These are phyloP conservation scores for Rhabdophis nuchalis DNA, from an alignment of 2,797 vertebrate species.

Conservation along the genomic window DNA sequence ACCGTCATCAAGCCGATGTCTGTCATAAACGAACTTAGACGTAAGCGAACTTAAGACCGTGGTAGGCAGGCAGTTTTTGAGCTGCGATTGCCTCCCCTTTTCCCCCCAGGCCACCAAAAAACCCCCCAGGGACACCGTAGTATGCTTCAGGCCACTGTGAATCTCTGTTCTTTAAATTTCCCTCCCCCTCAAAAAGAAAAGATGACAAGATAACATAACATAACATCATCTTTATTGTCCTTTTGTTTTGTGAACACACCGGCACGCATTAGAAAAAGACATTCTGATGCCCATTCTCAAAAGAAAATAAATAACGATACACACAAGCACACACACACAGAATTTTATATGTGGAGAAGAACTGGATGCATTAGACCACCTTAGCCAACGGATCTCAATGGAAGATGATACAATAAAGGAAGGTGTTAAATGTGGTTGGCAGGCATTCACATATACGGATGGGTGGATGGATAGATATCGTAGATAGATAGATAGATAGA, in stretches of 20 bases:
- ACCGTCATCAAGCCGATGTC: conserved; percentile 91
- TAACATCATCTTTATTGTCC: not conserved
- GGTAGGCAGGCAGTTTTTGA: not conserved
- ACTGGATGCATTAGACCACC: too few relatives aligned
- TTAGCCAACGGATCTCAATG: too few relatives aligned
- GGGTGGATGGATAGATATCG: too few relatives aligned
- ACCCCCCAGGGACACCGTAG: not conserved
- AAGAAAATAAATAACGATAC: not conserved
- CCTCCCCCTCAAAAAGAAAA: not conserved
- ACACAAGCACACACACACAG: too few relatives aligned
- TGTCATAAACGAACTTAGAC: conserved; percentile 91
- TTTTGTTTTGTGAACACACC: not conserved
- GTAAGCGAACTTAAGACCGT: conserved; percentile 82
- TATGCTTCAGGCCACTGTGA: not conserved
- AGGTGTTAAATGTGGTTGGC: too few relatives aligned
- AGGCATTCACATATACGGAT: too few relatives aligned
- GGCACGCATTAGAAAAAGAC: not conserved
- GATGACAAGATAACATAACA: not conserved
- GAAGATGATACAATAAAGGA: too few relatives aligned
- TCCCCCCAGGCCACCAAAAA: not conserved
- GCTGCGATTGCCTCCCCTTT: not conserved
- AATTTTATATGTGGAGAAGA: too few relatives aligned
- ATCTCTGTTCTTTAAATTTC: not conserved
- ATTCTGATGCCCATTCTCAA: not conserved
- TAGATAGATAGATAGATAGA: too few relatives aligned